These are phyloP conservation scores for Melolontha melolontha DNA, from an alignment of 2,888 invertebrate species.

Conservation along the genomic window DNA sequence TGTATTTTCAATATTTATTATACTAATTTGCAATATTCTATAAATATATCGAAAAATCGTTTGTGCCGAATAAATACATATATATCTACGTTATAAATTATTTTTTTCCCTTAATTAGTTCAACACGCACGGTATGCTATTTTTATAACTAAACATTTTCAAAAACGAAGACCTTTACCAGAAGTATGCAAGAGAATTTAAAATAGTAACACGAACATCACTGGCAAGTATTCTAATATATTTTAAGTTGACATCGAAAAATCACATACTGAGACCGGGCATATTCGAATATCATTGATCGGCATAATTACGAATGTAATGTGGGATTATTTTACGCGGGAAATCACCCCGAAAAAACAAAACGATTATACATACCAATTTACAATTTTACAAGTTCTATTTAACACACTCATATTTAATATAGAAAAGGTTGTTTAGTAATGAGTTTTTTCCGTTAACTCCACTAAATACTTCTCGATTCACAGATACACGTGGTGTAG, in stretches of 20 bases:
- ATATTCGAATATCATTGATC: conserved; percentile 8
- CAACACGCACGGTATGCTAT: conserved; percentile 1
- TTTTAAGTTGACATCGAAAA: not conserved
- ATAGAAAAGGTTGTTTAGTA: conserved; percentile 5
- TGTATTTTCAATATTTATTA: too few species aligned
- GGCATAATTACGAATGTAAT: conserved; percentile 6
- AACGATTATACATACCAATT: conserved; percentile 34
- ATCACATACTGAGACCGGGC: too few species aligned
- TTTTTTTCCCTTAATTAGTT: not conserved
- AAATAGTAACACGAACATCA: conserved; percentile 6
- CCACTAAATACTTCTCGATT: conserved; percentile 5
- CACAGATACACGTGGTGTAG: conserved; percentile 16
- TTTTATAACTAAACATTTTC: conserved; percentile 2
- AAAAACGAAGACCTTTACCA: conserved; percentile 10
- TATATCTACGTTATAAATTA: too few species aligned
- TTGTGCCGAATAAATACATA: too few species aligned
- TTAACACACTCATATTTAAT: conserved; percentile 39
- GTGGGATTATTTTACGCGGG: conserved; percentile 20
- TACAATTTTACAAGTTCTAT: conserved; percentile 32
- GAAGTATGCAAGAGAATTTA: not conserved
- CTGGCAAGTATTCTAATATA: not conserved
- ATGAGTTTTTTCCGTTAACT: conserved; percentile 20
- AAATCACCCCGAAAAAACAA: conserved; percentile 10
- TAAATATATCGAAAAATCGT: too few species aligned
- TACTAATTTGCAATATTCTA: too few species aligned